These are phyloP conservation scores for Lasiurus borealis DNA, from an alignment of 2,113 vertebrate genomes.

Conservation along the genomic window DNA sequence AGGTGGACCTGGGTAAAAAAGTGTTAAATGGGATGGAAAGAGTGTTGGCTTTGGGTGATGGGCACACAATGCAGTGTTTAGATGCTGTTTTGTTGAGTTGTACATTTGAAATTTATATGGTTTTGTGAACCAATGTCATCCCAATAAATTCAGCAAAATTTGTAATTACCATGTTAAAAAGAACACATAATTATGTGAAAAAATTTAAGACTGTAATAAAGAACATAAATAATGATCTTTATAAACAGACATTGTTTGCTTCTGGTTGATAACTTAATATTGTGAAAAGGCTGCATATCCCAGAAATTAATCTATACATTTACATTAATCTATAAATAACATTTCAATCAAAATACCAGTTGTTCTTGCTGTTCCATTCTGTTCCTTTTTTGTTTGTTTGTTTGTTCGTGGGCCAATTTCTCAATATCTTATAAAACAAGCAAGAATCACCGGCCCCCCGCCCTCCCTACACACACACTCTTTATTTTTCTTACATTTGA, in stretches of 20 bases:
- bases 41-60: background rate
- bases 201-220: slow-evolving; percentile 36
- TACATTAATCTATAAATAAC: slow-evolving; percentile 39
- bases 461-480: no score
- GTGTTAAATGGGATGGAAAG: background rate
- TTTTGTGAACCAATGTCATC: background rate
- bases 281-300: slow-evolving; percentile 4
- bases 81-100: background rate
- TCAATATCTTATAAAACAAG: no score
- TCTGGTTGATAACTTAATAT: slow-evolving; percentile 29
- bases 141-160: background rate
- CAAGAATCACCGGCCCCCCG: no score
- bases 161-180: background rate
- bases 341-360: slow-evolving; percentile 23
- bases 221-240: slow-evolving; percentile 28
- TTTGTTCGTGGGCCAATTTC: no score
- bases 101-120: background rate
- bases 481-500: no score
- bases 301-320: slow-evolving; percentile 50
- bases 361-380: background rate
- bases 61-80: background rate
- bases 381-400: no score
- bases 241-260: slow-evolving; percentile 52
- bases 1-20: background rate
- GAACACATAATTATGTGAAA: slow-evolving; percentile 54